Base-by-base conservation (phyloP, 2,888 invertebrate species). In the Temnothorax unifasciatus region DNA sequence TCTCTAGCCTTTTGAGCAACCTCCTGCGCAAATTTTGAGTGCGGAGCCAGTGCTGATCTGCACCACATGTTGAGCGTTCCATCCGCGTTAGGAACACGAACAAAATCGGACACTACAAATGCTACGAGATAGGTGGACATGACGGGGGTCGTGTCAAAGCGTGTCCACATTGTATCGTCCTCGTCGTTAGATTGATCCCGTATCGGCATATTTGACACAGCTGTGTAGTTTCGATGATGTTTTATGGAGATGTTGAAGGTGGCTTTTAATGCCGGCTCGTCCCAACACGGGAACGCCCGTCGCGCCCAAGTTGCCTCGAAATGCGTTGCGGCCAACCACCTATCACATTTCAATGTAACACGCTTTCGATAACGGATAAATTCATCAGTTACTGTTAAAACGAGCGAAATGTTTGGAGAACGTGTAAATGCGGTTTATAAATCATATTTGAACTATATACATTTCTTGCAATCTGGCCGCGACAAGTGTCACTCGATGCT, bases 271-370 rank as follows among this genome's bases (percentile, higher is more conserved):
- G 95, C 95, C 0, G 97, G 97, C 91, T 97, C 97, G 90, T 97
- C 97, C 91, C 96, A 97, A 92, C 97, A 97, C 0, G 97, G 97
- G 93, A 97, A 97, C 0, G 96, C 97, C 68, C 96, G 96, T 3
- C 97, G 96, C 0, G 97, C 97, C 84, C 96, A 96, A 0, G 96
- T 96, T 0, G 96, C 96, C 92, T 97, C 96, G 71, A 97, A 96
- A 88, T 97, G 97, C 0, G 97, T 97, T 2, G 97, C 96, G 8
- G 96, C 96, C 44, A 97, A 93, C 90, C 95, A 96, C 90, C 97
- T 97, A 59, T 11, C 59, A 79, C 25, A 79, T 59, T 79, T 71
- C 59, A 71, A 79, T 44, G 15, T 44, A 34, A 59, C 34, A 71
- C 18, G 25, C 21, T 57, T 57, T 44, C 34, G 21, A 66, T 76